These are phyloP conservation scores for Meloe dianella DNA, from an alignment of 2,888 invertebrate species.

Conservation along the genomic window DNA sequence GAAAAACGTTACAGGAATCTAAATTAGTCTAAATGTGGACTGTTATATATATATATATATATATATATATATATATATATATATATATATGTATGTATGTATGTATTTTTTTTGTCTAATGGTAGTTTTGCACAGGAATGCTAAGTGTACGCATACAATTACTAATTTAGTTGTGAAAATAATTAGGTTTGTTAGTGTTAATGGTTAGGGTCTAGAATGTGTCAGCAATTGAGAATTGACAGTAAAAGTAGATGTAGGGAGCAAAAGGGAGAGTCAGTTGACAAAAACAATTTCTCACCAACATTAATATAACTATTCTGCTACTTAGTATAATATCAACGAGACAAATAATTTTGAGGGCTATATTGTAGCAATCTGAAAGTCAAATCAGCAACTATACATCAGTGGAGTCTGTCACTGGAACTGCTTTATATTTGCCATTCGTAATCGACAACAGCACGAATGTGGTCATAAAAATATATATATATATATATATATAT, in stretches of 20 bases:
- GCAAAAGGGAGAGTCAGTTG: conserved; percentile 4
- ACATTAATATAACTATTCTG: conserved; percentile 46
- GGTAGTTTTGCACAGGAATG: background rate
- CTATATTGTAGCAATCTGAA: conserved; percentile 48
- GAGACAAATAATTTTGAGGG: conserved; percentile 45
- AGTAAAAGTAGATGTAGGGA: background rate
- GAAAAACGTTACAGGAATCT: conserved; percentile 1
- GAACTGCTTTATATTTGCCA: conserved; percentile 40
- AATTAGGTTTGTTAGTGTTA: conserved; percentile 7
- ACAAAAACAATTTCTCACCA: conserved; percentile 28
- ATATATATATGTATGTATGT: no score
- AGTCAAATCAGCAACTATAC: conserved; percentile 50
- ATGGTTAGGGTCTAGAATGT: background rate
- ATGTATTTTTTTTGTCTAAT: background rate
- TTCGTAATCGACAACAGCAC: background rate
- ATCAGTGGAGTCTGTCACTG: conserved; percentile 42
- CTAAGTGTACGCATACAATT: background rate
- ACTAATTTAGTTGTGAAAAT: background rate
- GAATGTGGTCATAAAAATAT: background rate
- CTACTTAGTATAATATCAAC: conserved; percentile 48
- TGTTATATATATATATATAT: no score
- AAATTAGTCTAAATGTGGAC: background rate
- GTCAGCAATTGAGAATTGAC: conserved; percentile 2
- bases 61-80: no score
- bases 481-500: no score